Evolutionary conservation across 2,113 vertebrate species (phyloP), one percentile per base, ranked within the genome.

Genomic region (Tonatia bakeri): DNA sequence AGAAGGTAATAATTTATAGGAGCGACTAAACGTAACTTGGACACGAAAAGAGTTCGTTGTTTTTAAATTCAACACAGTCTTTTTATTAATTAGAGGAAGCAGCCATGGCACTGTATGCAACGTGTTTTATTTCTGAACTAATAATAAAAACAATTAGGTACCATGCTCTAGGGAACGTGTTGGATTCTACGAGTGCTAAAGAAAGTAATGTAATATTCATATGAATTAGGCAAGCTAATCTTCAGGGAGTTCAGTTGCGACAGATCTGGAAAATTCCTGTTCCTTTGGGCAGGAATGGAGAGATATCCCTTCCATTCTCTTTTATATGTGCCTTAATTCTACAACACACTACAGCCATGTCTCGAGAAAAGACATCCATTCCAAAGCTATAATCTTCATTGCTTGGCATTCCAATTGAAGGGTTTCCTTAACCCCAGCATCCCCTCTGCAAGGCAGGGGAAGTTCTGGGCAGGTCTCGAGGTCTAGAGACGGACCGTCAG

Each of bases 1-100:
- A 19, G 59, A 96, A 97, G 93, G 95, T 97, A 97, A 94, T 97
- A 93, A 97, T 95, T 97, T 96, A 94, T 96, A 96, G 95, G 91
- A 92, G 86, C 75, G 79, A 84, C 93, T 89, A 83, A 97, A 98
- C 90, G 95, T 84, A 93, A 96, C 91, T 72, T 91, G 89, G 31
- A 91, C 91, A 94, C 97, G 95, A 96, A 96, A 96, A 97, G 91
- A 94, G 28, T 82, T 73, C 50, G 84, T 95, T 96, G 89, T 87
- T 97, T 97, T 91, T 59, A 96, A 98, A 97, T 59, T 91, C 83
- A 89, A 40, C 69, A 87, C 28, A 31, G 47, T 43, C 79, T 76
- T 96, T 97, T 94, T 88, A 95, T 93, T 96, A 96, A 94, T 95
- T 97, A 93, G 75, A 96, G 75, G 50, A 97, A 97, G 82, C 52